Evolutionary conservation across 2,113 vertebrate species (phyloP), one percentile per base, ranked within the genome.

Genomic region (Otus sunia): DNA sequence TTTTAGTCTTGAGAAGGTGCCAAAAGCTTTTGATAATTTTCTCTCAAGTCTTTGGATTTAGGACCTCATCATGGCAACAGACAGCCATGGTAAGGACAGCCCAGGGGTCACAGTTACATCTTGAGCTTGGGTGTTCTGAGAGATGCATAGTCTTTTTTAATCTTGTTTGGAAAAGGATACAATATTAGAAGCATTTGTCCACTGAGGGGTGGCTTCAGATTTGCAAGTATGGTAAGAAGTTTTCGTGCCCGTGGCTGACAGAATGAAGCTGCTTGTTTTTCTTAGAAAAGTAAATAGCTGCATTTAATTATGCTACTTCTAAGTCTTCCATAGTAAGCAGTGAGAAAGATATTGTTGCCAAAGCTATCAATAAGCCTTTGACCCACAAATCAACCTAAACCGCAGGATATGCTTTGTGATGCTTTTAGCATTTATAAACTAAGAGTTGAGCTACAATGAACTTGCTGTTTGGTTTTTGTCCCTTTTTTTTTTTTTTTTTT

Each of bases 131-230:
- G 30, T 26, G 9, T 60, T 45, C 45, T 5, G 19, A 49, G 29
- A 39, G 9, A 11, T 5, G 6, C 0, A 0, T 1, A 10, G 22
- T 12, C 27, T 17, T 52, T 16, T 34, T 41, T 8, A 43, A 43
- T 26, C 30, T 47, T 26, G 2, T 59, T 86, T 63, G 83, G 5
- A 32, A 76, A 63, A 66, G 32, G 41, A 25, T 66, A 5, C 86
- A 66, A 8, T 36, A 39, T 16, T 50, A 10, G 43, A 29, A 85
- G 53, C 9, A 0, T 64, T 82, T 63, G 15, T 50, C 26, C 1
- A 0, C 26, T 0, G 6, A 63, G 43, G 3, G 1, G 11, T 47
- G 36, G 49, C 36, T 74, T 30, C 47, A 60, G 74, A 41, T 23
- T 37, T 74, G 49, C 23, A 34, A 15, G 50, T 22, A 15, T 27